A percentile compares a stretch with the other conserved stretches of the same genome.
These are phyloP conservation scores for Tapirus indicus DNA, from an alignment of 2,797 vertebrate species.

Conservation along the genomic window DNA sequence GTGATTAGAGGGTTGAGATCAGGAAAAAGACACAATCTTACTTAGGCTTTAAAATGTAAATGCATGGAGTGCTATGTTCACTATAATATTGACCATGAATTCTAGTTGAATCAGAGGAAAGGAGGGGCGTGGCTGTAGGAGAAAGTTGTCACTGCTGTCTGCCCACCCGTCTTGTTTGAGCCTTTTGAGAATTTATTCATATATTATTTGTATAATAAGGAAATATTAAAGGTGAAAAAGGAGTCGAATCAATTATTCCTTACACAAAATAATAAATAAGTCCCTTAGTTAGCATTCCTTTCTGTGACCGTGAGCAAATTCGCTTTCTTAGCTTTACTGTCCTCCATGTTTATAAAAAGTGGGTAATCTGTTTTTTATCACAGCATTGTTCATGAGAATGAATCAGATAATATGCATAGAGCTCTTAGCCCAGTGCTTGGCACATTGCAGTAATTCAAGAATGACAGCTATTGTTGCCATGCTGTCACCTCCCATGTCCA, in stretches of 20 bases:
- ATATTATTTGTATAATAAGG: background rate
- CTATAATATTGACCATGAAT: background rate
- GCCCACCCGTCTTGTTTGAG: background rate
- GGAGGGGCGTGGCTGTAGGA: fast-evolving
- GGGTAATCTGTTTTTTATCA: background rate
- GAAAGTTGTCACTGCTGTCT: background rate
- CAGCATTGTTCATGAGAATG: background rate
- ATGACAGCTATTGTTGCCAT: background rate
- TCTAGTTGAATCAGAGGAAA: background rate
- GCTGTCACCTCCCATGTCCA: background rate
- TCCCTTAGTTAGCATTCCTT: background rate
- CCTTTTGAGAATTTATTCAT: background rate
- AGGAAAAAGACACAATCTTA: background rate
- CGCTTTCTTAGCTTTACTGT: background rate
- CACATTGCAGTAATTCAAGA: background rate
- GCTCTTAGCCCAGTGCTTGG: background rate
- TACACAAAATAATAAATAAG: background rate
- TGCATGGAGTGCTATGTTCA: background rate
- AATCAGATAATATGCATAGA: background rate
- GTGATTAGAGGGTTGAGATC: background rate
- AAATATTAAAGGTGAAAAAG: conserved; percentile 12
- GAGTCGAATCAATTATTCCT: background rate
- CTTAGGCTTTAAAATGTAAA: background rate
- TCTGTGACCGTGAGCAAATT: background rate
- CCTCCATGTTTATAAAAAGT: background rate